phyloP scores from a whole-genome alignment of 2,888 invertebrate genomes.

The Sycophila texana region DNA sequence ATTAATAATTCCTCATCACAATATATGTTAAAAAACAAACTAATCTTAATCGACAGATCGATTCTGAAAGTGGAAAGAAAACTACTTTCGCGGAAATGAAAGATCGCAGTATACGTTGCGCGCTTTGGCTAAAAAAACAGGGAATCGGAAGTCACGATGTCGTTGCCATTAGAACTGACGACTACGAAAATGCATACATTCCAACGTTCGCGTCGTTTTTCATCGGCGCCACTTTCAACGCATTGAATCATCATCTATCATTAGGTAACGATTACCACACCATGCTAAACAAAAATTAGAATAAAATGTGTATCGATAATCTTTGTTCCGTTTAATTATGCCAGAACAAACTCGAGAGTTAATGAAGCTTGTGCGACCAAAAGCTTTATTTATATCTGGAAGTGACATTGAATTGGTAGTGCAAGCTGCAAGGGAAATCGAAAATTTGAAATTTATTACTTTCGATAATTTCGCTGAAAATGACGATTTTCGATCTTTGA shows the following conservation, averaged over 20 bases:
- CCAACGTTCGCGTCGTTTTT: slow-evolving; percentile 63
- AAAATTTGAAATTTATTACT: neutral
- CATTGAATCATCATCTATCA: slow-evolving; percentile 63
- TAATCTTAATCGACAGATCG: slow-evolving; percentile 58
- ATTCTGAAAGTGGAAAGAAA: slow-evolving; percentile 58
- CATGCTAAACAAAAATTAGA: too few relatives aligned
- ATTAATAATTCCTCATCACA: too few relatives aligned
- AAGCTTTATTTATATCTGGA: too few relatives aligned
- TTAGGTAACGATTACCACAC: slow-evolving; percentile 59
- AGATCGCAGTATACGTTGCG: slow-evolving; percentile 64
- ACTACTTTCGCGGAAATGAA: slow-evolving; percentile 61
- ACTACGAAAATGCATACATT: slow-evolving; percentile 62
- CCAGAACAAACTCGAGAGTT: too few relatives aligned
- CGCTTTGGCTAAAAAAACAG: slow-evolving; percentile 65
- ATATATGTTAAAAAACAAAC: neutral
- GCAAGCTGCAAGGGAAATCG: neutral
- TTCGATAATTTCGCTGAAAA: neutral
- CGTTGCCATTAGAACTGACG: slow-evolving; percentile 62
- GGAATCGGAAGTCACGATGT: slow-evolving; percentile 62
- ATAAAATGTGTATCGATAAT: too few relatives aligned
- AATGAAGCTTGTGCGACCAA: too few relatives aligned
- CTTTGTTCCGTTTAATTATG: too few relatives aligned
- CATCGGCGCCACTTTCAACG: slow-evolving; percentile 63
- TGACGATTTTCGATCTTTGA: too few relatives aligned
- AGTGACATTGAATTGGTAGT: too few relatives aligned